Percentiles rank a stretch among this genome's conserved stretches.
Conservation (phyloP, 2,888 invertebrate species). For the Cryptocephalus moraei region DNA sequence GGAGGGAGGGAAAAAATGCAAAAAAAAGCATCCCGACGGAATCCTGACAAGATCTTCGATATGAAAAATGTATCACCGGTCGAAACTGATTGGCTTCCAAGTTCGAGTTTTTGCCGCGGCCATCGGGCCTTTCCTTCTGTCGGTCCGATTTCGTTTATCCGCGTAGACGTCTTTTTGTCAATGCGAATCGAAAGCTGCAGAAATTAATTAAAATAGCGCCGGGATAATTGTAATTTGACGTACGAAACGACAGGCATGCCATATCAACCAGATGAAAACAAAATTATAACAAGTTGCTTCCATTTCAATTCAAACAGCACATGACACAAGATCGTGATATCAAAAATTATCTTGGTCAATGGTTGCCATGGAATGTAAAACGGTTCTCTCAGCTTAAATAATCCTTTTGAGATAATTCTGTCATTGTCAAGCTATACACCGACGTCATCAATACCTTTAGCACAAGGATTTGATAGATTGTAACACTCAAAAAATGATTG, state of each 20-base stretch:
- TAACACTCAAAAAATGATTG: no score
- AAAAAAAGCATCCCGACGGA: constrained; percentile 18
- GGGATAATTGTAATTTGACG: constrained; percentile 13
- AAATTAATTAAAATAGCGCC: constrained; percentile 24
- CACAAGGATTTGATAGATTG: no score
- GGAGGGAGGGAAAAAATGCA: constrained; percentile 23
- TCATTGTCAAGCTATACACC: no score
- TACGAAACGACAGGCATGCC: constrained; percentile 2
- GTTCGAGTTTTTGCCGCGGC: constrained; percentile 13
- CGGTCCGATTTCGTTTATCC: constrained; percentile 24
- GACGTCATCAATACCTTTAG: no score
- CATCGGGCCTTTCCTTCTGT: constrained; percentile 11
- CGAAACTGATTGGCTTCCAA: constrained; percentile 27
- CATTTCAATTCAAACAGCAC: no score
- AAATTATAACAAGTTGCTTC: no score
- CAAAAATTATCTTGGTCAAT: no score
- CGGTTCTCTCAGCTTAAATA: no score
- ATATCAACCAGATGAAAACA: not conserved
- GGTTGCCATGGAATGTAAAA: no score
- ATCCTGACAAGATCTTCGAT: constrained; percentile 32
- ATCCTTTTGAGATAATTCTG: no score
- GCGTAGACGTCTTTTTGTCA: constrained; percentile 22
- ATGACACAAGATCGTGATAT: no score
- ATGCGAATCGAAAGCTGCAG: constrained; percentile 15
- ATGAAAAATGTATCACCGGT: constrained; percentile 36